Base-by-base conservation (phyloP, 1,140 invertebrate species). In the Episyrphus balteatus region DNA sequence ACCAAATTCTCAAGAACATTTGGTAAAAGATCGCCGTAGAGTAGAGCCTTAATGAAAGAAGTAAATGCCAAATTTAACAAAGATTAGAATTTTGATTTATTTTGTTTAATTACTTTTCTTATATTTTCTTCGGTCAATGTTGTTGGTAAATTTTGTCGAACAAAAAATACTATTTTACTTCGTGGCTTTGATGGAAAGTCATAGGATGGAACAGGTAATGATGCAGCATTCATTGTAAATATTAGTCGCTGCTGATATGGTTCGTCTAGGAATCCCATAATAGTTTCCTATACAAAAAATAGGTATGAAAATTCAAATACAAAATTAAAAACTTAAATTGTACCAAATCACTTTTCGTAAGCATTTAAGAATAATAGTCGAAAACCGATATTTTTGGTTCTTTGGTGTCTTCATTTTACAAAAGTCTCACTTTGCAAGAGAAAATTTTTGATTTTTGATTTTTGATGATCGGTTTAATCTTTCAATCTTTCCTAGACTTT, bases 1-100 rank as follows among this genome's bases (percentile, higher is more conserved):
- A 79, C 75, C 1, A 90, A 60, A 62, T 88, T 83, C 17, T 89
- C 84, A 7, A 90, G 66, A 1, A 83, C 79, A 55, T 79, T 79
- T 1, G 79, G 74, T 57, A 89, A 34, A 17, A 62, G 42, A 46
- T 62, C 60, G 10, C 60, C 60, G 48, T 58, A 51, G 51, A 59
- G 53, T 9, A 62, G 50, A 1, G 49, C 44, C 59, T 62, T 31
- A 36, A 0, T 2, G 9, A 33, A 18, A 19, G 33, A 17, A 47
- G 5, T 13, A 12, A 34, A n/a, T 34, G 33, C 9, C n/a, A 14
- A n/a, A 37, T 37, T 37, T 5, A 21, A 13, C 26, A 6, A 15
- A 12, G 26, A 10, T 2, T 30, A 3, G 34, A 18, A 18, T 3
- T 14, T 2, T 15, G 8, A 11, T 6, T 44, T n/a, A n/a, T 17